Percentiles rank a stretch among this genome's conserved stretches.
Evolutionary conservation across 2,888 invertebrate species (phyloP).

Genomic region (Gnatocerus cornutus): DNA sequence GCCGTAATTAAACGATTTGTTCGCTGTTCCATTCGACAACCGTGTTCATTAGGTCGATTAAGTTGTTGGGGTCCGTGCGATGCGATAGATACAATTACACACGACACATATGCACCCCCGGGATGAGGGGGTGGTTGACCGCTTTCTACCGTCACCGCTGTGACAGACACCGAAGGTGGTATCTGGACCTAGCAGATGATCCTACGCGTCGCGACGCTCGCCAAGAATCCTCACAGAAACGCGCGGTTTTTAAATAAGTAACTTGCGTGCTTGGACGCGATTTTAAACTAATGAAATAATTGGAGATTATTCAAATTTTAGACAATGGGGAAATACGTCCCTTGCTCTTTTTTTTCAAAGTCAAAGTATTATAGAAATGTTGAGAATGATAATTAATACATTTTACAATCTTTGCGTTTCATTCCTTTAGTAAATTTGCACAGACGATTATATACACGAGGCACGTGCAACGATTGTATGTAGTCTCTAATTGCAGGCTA

Average conservation of each 20-base stretch:
- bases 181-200: slow-evolving; percentile 54
- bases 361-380: no score
- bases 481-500: neutral
- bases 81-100: slow-evolving; percentile 62
- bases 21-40: slow-evolving; percentile 64
- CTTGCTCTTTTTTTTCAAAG: no score
- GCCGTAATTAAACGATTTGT: slow-evolving; percentile 65
- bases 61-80: slow-evolving; percentile 61
- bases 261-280: no score
- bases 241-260: no score
- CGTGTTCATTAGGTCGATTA: slow-evolving; percentile 66
- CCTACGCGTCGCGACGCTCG: slow-evolving; percentile 14
- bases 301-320: no score
- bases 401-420: no score
- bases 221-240: neutral
- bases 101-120: slow-evolving; percentile 59
- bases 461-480: neutral
- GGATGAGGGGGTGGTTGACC: slow-evolving; percentile 48
- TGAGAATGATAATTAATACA: no score
- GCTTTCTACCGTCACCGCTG: slow-evolving; percentile 39
- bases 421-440: no score
- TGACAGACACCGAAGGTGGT: slow-evolving; percentile 43
- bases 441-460: no score
- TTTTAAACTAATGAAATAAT: no score
- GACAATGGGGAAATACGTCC: no score